A percentile compares a stretch with the other conserved stretches of the same genome.
phyloP scores from a whole-genome alignment of 2,888 invertebrate genomes.

The Andrena chrysosceles region DNA sequence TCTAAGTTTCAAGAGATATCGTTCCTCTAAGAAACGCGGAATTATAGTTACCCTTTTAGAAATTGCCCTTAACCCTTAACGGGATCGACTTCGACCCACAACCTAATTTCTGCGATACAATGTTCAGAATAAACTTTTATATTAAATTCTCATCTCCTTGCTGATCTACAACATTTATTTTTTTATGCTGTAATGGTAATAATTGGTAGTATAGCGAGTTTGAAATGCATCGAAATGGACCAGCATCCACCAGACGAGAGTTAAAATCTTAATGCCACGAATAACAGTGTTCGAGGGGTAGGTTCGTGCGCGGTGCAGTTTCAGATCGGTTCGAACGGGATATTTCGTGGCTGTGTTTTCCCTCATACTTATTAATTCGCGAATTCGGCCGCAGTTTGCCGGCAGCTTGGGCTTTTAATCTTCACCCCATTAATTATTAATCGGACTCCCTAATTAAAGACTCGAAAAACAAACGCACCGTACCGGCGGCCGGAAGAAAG shows the following conservation, averaged over 20 bases:
- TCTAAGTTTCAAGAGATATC: conserved; percentile 26
- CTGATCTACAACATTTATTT: too few species aligned
- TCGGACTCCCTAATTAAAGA: conserved; percentile 58
- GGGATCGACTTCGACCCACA: too few species aligned
- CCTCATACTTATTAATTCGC: conserved; percentile 59
- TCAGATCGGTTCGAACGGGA: conserved; percentile 23
- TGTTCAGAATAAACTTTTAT: too few species aligned
- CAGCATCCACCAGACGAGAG: too few species aligned
- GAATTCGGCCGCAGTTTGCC: conserved; percentile 54
- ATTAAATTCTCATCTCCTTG: not conserved
- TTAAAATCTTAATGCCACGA: not conserved
- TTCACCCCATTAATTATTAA: conserved; percentile 53
- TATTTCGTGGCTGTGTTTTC: conserved; percentile 49
- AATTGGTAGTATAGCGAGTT: too few species aligned
- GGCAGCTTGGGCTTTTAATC: conserved; percentile 50
- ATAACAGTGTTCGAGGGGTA: not conserved
- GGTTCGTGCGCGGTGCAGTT: conserved; percentile 3
- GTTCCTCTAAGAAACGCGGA: conserved; percentile 33
- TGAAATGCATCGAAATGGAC: too few species aligned
- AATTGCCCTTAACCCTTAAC: conserved; percentile 10
- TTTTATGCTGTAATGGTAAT: too few species aligned
- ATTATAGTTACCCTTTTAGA: not conserved
- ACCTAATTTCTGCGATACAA: too few species aligned
- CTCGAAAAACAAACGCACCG: conserved; percentile 43
- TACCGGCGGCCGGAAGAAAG: conserved; percentile 35